Evolutionary conservation across 2,888 invertebrate genomes (phyloP), one percentile per base, ranked within the genome.

Genomic region (Brenthis daphne): DNA sequence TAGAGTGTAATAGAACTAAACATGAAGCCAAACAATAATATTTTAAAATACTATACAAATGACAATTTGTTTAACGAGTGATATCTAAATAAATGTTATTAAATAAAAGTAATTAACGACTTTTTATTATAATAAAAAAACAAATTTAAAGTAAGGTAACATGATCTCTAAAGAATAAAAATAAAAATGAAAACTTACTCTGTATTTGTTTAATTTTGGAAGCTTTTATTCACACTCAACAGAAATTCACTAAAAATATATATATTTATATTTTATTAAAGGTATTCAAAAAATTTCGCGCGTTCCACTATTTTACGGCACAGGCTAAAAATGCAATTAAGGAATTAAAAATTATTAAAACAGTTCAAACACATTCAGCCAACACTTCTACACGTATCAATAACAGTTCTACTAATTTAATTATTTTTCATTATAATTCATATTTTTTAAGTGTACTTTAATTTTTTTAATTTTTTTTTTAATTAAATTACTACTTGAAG

Each of bases 191-290:
- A 5, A 57, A 83, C 88, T 86, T 68, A 89, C 89, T 86, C 78
- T 87, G 87, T 77, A 87, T 68, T 79, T 84, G 81, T 84, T 85
- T 85, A 89, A 89, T 89, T 85, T 88, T 89, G 87, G 72, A 76
- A 73, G 75, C 74, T 82, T 77, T 73, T 48, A 63, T 66, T 58
- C 47, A 14, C 63, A 69, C 63, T 33, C 57, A 14, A 14, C 48
- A 37, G 13, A 51, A n/a, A 65, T 64, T 57, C 53, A 63, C 50
- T 14, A 57, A 24, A 58, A 24, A 60, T 48, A n/a, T 48, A n/a
- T 48, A 48, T 60, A 13, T 47, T 47, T 43, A 16, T 14, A 14
- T 8, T 20, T 47, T 48, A 4, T 2, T 20, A 48, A n/a, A 14
- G 6, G 3, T 5, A 6, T 16, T 60, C 29, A 4, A 16, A 48